Base-by-base conservation (phyloP, 2,888 invertebrate species). In the Eulithis prunata region DNA sequence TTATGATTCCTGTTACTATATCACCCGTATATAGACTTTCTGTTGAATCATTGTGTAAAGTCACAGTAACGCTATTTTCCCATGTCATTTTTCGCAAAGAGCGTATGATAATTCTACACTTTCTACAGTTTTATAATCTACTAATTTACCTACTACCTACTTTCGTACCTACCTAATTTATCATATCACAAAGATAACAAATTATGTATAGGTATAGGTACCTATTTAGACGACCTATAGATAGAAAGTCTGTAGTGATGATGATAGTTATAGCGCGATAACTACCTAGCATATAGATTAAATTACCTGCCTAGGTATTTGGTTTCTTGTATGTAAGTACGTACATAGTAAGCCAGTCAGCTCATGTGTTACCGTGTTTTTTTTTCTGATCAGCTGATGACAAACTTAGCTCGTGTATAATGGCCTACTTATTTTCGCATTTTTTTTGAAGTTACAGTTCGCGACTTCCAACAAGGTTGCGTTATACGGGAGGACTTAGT, bases 1-100 rank as follows among this genome's bases (percentile, higher is more conserved):
- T 76, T n/a, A 90, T 80, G 6, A 79, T 79, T 69, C 92, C 92
- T 47, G 92, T 91, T 47, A 92, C 87, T 57, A 91, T 85, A 76
- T 90, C 87, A 67, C 91, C 91, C 10, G 88, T 80, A 66, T 89
- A 90, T 76, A 90, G 85, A 72, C 78, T 81, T 62, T 83, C 87
- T 46, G 84, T 85, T 13, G 85, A 82, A 74, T 87, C 85, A 79
- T 85, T 87, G 68, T 91, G 87, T 43, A 92, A 72, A 32, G 75
- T 79, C 61, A 92, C 77, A 12, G 4, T 64, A 13, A 81, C 75
- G 75, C 86, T 88, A 66, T 74, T 81, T 38, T 83, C 79, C 84
- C 86, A 87, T 69, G 82, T 71, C 91, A 91, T 91, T 69, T 49
- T 21, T 6, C 5, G 21, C 3, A 7, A 21, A 11, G 3, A 10